A percentile compares a stretch with the other conserved stretches of the same genome.
These are phyloP conservation scores for Indri indri DNA, from an alignment of 2,113 vertebrate genomes.

Conservation along the genomic window DNA sequence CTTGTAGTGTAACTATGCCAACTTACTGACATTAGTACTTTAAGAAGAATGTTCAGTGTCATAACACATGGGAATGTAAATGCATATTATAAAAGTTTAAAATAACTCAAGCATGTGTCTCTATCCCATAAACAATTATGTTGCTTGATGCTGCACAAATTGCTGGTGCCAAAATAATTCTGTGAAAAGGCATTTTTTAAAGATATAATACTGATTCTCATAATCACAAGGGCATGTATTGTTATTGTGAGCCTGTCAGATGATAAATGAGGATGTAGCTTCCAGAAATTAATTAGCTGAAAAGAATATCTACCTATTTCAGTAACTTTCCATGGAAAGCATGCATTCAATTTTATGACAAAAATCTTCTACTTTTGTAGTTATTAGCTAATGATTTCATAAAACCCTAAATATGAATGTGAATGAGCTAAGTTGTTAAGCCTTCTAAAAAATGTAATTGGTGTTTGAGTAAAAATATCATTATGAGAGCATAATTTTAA, in stretches of 20 bases:
- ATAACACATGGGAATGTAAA: background rate
- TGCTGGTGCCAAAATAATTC: background rate
- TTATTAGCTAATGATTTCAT: background rate
- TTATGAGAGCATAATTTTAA: background rate
- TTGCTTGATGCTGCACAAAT: background rate
- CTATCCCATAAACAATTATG: background rate
- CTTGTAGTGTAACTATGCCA: background rate
- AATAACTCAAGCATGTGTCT: background rate
- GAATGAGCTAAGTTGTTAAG: background rate
- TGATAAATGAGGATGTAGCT: constrained; percentile 57
- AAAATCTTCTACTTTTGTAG: background rate
- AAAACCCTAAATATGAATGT: background rate
- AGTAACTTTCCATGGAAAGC: constrained; percentile 2
- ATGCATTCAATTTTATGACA: background rate
- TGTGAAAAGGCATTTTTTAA: constrained; percentile 25
- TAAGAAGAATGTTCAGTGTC: background rate
- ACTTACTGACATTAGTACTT: background rate
- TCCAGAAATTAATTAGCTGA: constrained; percentile 60
- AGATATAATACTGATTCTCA: background rate
- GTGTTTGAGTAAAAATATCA: constrained; percentile 20
- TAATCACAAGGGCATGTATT: constrained; percentile 35
- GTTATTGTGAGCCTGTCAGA: constrained; percentile 49
- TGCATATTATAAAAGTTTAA: background rate
- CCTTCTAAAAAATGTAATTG: background rate
- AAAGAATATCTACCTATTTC: constrained; percentile 42